Base-by-base conservation (phyloP, 2,888 invertebrate species). In the Acrocera orbiculus region DNA sequence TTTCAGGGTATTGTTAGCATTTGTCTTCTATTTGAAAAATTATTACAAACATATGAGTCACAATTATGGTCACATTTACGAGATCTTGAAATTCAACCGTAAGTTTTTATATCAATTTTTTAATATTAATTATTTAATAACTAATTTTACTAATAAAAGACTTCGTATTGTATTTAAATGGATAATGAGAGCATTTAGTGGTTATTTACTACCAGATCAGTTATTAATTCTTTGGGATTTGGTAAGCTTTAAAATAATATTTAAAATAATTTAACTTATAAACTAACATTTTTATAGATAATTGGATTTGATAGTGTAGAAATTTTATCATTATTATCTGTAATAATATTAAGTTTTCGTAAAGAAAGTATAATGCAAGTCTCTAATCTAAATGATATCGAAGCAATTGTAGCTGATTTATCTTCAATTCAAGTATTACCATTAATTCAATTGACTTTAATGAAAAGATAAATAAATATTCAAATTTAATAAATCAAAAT, bases 171-270 rank as follows among this genome's bases (percentile, higher is more conserved):
- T 89, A 2, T 90, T 93, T 56, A 92, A 93, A 58, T 95, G 95
- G 93, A 59, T 95, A 28, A 92, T 95, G 77, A 67, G 92, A 42
- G 93, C 86, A 2, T 95, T 93, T 56, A 90, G 92, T 47, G 95
- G 95, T 0, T 89, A 89, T 51, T 64, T 95, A 30, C 81, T 87
- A 1, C 89, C 89, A 0, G 89, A 90, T 50, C 92, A 95, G 56
- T 67, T 95, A 2, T 63, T 95, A 4, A 73, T 83, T 26, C 64
- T 95, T 10, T 95, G 95, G 95, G 95, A 95, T 58, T 66, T 90
- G 46, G 66, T 71, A 40, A 40, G 27, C 26, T 23, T 11, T 11
- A 4, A 22, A 9, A 10, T 22, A 22, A 9, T 3, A 22, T 7
- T 4, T 3, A 9, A 22, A 22, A 7, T 4, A 22, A 8, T 4